Conservation (phyloP, 2,888 invertebrate species). For the Leucoma salicis region DNA sequence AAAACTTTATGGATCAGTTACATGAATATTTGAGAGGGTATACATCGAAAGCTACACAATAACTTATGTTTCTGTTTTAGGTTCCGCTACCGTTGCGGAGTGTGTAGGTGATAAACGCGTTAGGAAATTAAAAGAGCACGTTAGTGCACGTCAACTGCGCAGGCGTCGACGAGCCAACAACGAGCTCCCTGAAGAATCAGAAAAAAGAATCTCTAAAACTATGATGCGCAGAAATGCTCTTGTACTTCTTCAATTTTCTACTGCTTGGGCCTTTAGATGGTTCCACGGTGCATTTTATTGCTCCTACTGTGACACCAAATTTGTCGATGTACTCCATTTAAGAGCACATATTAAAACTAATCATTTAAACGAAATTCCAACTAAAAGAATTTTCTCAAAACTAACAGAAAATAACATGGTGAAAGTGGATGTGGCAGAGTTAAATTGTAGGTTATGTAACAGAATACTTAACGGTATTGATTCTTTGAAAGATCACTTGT, state of each 20-base stretch:
- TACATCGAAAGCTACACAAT: constrained; percentile 6
- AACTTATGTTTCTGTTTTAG: constrained; percentile 46
- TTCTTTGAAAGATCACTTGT: constrained; percentile 57
- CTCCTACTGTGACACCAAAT: constrained; percentile 65
- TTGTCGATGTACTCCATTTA: constrained; percentile 52
- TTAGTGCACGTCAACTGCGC: constrained; percentile 70
- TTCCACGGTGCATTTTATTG: constrained; percentile 67
- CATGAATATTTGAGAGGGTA: constrained; percentile 3
- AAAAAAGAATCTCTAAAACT: constrained; percentile 65
- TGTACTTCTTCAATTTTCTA: constrained; percentile 62
- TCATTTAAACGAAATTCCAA: constrained; percentile 55
- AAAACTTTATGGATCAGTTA: too few species aligned
- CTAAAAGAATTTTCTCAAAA: constrained; percentile 61
- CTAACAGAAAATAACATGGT: constrained; percentile 72
- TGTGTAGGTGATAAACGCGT: constrained; percentile 49
- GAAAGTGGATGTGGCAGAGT: constrained; percentile 64
- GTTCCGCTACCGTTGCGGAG: constrained; percentile 56
- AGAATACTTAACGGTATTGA: constrained; percentile 45
- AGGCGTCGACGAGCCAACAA: constrained; percentile 71
- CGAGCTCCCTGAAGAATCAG: constrained; percentile 66
- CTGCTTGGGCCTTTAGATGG: constrained; percentile 75
- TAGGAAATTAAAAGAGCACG: constrained; percentile 70
- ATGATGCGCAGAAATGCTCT: constrained; percentile 73
- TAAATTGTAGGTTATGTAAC: constrained; percentile 60
- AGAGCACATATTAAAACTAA: constrained; percentile 49